Evolutionary conservation across 2,797 vertebrate genomes (phyloP).

Genomic region (Syngnathus rostellatus): DNA sequence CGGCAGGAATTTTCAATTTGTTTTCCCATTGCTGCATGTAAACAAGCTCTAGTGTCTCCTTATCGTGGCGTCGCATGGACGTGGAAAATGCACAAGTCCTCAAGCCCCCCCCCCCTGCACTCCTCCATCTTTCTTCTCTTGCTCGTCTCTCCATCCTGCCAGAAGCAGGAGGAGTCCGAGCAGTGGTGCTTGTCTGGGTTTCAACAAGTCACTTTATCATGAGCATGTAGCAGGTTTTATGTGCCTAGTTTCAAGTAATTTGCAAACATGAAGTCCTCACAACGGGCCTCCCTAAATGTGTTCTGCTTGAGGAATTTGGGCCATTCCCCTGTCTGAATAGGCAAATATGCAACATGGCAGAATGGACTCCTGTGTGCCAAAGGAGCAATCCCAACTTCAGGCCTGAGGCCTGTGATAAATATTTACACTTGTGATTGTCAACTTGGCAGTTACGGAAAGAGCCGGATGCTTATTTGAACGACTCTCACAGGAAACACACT

Average conservation of each 20-base stretch:
- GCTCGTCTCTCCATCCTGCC: conserved; percentile 53
- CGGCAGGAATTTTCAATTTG: conserved; percentile 80
- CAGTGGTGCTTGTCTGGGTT: conserved; percentile 68
- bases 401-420: conserved; percentile 70
- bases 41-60: conserved; percentile 78
- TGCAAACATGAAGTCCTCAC: conserved; percentile 75
- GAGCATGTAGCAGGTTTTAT: conserved; percentile 65
- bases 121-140: conserved; percentile 13
- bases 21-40: conserved; percentile 77
- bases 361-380: conserved; percentile 65
- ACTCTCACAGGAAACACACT: conserved; percentile 29
- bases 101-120: conserved; percentile 23
- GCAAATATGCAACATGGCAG: conserved; percentile 70
- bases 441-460: conserved; percentile 43
- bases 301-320: conserved; percentile 76
- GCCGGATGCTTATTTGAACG: conserved; percentile 50
- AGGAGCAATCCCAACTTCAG: conserved; percentile 54
- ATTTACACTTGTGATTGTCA: conserved; percentile 66
- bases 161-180: conserved; percentile 56
- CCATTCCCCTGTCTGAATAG: conserved; percentile 68
- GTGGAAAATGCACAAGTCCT: conserved; percentile 54
- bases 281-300: conserved; percentile 69
- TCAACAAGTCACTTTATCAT: conserved; percentile 76
- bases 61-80: conserved; percentile 70
- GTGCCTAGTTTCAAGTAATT: conserved; percentile 75